These are phyloP conservation scores for Myiagra hebetior DNA, from an alignment of 2,113 vertebrate genomes.

Conservation along the genomic window DNA sequence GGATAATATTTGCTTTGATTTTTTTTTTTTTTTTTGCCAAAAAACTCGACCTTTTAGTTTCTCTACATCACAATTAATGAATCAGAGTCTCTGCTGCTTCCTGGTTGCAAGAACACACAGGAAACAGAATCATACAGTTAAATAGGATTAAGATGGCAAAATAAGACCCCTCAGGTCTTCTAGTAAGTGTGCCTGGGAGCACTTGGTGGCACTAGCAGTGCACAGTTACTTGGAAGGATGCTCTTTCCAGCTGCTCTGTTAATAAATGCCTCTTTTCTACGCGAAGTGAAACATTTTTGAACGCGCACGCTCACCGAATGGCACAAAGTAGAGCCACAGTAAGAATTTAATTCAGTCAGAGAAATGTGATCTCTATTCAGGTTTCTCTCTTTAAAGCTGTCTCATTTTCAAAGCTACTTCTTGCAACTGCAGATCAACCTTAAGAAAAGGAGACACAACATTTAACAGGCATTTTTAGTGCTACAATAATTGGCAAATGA, in stretches of 20 bases:
- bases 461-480: not conserved
- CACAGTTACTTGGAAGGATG: not conserved
- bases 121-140: not conserved
- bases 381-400: not conserved
- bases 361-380: not conserved
- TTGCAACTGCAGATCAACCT: not conserved
- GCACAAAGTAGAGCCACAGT: not conserved
- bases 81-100: not conserved
- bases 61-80: not conserved
- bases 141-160: not conserved
- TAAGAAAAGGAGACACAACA: not conserved
- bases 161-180: not conserved
- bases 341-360: slow-evolving; percentile 9
- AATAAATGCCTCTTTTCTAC: not conserved
- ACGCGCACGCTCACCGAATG: accelerated
- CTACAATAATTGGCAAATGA: not conserved
- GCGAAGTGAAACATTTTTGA: not conserved
- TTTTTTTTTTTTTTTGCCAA: not conserved
- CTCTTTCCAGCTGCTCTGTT: not conserved
- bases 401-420: slow-evolving; percentile 15
- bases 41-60: not conserved
- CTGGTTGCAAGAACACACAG: not conserved
- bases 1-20: not conserved
- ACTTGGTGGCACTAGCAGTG: not conserved
- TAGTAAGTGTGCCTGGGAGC: not conserved